phyloP scores from a whole-genome alignment of 2,113 vertebrate genomes.

The Tringa solitaria region DNA sequence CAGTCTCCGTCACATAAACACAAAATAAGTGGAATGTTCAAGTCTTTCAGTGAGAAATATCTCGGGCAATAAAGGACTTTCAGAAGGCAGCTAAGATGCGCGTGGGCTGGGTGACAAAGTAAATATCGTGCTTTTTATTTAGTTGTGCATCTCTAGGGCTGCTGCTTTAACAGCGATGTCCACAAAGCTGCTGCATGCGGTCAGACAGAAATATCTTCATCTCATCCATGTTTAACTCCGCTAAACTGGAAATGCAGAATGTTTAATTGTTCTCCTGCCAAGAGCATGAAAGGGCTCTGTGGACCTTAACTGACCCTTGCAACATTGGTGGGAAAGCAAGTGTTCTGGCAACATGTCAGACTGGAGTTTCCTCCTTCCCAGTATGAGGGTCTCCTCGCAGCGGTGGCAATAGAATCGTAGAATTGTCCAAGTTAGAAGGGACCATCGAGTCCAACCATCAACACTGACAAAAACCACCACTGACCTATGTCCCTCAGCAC shows the following conservation, averaged over 20 bases:
- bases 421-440: too few species aligned
- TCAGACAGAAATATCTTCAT: background rate
- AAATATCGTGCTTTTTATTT: fast-evolving
- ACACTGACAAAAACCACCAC: too few species aligned
- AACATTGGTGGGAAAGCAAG: fast-evolving
- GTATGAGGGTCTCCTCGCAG: background rate
- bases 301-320: background rate
- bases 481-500: too few species aligned
- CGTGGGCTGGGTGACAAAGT: background rate
- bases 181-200: background rate
- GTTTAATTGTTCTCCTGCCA: background rate
- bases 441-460: too few species aligned
- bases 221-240: fast-evolving
- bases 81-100: background rate
- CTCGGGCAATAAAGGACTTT: fast-evolving
- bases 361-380: background rate
- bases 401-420: too few species aligned
- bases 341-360: background rate
- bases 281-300: background rate
- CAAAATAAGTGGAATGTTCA: too few species aligned
- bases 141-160: background rate
- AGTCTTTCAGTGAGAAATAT: background rate
- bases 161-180: background rate
- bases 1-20: background rate
- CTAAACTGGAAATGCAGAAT: background rate